Conservation (phyloP, 1,140 invertebrate genomes). For the Linepithema humile region DNA sequence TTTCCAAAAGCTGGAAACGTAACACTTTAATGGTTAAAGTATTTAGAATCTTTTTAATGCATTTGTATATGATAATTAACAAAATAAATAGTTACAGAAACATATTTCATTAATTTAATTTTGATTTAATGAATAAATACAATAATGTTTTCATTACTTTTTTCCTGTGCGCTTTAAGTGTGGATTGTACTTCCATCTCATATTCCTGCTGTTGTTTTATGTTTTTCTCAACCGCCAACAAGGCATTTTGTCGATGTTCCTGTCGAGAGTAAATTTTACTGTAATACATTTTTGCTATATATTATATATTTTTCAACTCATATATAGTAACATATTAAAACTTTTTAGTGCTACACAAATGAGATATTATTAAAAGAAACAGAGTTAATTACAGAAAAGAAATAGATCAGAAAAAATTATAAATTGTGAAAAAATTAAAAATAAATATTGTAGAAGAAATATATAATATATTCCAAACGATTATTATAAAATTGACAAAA, state of each 20-base stretch:
- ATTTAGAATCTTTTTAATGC: not conserved
- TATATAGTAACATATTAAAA: slow-evolving; percentile 11
- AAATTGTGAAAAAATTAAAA: slow-evolving; percentile 56
- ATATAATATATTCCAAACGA: not conserved
- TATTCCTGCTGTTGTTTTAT: slow-evolving; percentile 84
- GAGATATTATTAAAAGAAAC: no score
- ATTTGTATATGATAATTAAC: not conserved
- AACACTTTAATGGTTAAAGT: slow-evolving; percentile 20
- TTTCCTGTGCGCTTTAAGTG: slow-evolving; percentile 84
- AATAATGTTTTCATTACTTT: slow-evolving; percentile 78
- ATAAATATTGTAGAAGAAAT: slow-evolving; percentile 35
- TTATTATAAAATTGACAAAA: not conserved
- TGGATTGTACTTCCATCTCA: slow-evolving; percentile 84
- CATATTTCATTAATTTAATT: slow-evolving; percentile 4
- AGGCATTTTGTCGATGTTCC: slow-evolving; percentile 84
- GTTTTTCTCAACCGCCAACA: slow-evolving; percentile 85
- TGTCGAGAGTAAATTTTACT: slow-evolving; percentile 70
- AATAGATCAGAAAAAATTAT: slow-evolving; percentile 25
- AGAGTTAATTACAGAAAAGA: not conserved
- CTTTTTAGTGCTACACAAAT: not conserved
- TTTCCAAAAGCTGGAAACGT: slow-evolving; percentile 85
- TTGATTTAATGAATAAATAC: slow-evolving; percentile 9
- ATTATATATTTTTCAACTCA: no score
- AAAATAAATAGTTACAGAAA: not conserved
- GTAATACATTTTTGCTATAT: not conserved